Percentiles rank a stretch among this genome's conserved stretches.
Conservation (phyloP, 2,113 vertebrate genomes). For the Albula goreensis region DNA sequence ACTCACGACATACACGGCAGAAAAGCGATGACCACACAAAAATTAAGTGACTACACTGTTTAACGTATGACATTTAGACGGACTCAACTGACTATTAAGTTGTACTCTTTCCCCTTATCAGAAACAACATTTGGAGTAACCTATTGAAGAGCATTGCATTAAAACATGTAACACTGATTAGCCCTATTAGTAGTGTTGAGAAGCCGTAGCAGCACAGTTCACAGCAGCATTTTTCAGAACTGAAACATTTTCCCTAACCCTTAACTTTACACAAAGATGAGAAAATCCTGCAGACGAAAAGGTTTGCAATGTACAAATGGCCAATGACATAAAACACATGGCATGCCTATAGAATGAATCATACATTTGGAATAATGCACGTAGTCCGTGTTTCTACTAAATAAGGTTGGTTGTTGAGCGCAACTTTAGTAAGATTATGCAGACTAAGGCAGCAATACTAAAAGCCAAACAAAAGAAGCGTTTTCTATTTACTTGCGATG, state of each 20-base stretch:
- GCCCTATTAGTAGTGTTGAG: background rate
- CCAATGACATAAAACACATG: too few species aligned
- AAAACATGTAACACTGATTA: background rate
- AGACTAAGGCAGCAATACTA: background rate
- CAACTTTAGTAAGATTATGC: background rate
- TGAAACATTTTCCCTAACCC: background rate
- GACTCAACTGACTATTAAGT: background rate
- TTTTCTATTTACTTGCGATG: background rate
- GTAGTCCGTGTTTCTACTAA: background rate
- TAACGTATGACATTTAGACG: background rate
- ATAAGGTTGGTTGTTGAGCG: background rate
- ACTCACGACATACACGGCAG: background rate
- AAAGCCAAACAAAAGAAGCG: conserved; percentile 1
- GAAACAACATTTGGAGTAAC: background rate
- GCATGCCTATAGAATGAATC: too few species aligned
- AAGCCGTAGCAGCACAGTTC: background rate
- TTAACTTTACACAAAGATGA: background rate
- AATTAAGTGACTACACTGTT: background rate
- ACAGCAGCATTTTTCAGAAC: background rate
- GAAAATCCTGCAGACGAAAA: background rate
- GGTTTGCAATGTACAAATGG: too few species aligned
- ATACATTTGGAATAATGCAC: too few species aligned
- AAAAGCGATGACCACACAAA: background rate
- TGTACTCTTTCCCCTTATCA: background rate
- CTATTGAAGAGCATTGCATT: background rate